These are phyloP conservation scores for Tuberolachnus salignus DNA, from an alignment of 2,888 invertebrate genomes.

Conservation along the genomic window DNA sequence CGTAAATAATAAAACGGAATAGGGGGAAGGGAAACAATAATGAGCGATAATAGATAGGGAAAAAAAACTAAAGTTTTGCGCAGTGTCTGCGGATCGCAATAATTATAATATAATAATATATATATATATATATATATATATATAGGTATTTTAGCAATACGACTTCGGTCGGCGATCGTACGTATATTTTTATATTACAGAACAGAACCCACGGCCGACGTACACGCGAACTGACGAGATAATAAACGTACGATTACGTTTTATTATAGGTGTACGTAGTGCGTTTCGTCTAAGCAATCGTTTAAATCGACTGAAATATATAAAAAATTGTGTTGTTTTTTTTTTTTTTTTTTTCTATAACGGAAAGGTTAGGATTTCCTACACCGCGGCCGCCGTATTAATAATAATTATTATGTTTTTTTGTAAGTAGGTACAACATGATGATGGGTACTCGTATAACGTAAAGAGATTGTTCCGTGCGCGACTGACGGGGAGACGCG, in stretches of 20 bases:
- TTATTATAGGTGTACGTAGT: no score
- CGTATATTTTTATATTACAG: no score
- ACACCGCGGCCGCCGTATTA: not conserved
- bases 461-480: constrained; percentile 1
- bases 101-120: not conserved
- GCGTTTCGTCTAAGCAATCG: not conserved
- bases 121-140: not conserved
- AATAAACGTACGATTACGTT: not conserved
- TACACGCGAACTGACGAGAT: not conserved
- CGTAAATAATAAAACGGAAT: no score
- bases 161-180: not conserved
- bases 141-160: no score
- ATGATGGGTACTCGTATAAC: no score
- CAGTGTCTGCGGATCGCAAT: not conserved
- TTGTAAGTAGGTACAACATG: no score
- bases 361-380: not conserved
- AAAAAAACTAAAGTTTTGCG: not conserved
- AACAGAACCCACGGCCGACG: not conserved
- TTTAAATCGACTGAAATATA: not conserved
- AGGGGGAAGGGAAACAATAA: not conserved
- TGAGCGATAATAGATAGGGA: not conserved
- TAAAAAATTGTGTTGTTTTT: no score
- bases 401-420: no score
- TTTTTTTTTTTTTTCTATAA: no score
- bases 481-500: not conserved